phyloP scores from a whole-genome alignment of 2,797 vertebrate genomes.

The Benthosema pterotum region DNA sequence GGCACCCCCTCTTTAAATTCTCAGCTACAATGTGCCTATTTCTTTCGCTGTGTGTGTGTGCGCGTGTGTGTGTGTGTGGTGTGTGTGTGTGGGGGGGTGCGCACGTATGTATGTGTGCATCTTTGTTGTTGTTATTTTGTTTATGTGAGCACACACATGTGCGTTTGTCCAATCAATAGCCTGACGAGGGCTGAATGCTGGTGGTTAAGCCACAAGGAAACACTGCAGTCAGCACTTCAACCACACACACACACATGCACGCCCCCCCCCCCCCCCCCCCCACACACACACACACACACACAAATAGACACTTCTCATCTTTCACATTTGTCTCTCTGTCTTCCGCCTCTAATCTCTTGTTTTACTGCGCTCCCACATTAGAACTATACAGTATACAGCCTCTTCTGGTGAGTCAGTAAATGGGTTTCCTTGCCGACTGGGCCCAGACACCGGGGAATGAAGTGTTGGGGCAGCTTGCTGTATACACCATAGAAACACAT shows the following conservation, averaged over 20 bases:
- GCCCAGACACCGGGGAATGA: constrained; percentile 3
- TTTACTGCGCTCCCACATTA: constrained; percentile 9
- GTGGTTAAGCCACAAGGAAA: constrained; percentile 40
- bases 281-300: not conserved
- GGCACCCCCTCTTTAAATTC: too few relatives aligned
- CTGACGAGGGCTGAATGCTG: constrained; percentile 61
- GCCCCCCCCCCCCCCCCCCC: too few relatives aligned
- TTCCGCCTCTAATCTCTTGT: constrained; percentile 1
- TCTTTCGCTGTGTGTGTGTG: too few relatives aligned
- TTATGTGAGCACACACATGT: too few relatives aligned
- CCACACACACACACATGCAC: too few relatives aligned
- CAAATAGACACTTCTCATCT: not conserved
- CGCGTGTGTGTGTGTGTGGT: constrained; percentile 2
- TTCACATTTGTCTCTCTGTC: not conserved
- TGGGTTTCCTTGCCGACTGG: constrained; percentile 8
- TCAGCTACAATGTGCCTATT: too few relatives aligned
- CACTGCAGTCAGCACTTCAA: constrained; percentile 52
- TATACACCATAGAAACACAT: too few relatives aligned
- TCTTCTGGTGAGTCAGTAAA: constrained; percentile 9
- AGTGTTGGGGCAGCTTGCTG: not conserved
- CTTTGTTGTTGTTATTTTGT: too few relatives aligned
- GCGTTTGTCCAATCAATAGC: constrained; percentile 63
- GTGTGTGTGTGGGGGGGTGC: constrained; percentile 15
- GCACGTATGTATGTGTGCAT: constrained; percentile 24
- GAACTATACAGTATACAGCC: constrained; percentile 8